Evolutionary conservation across 2,113 vertebrate genomes (phyloP).

Genomic region (Pelvicachromis taeniatus): DNA sequence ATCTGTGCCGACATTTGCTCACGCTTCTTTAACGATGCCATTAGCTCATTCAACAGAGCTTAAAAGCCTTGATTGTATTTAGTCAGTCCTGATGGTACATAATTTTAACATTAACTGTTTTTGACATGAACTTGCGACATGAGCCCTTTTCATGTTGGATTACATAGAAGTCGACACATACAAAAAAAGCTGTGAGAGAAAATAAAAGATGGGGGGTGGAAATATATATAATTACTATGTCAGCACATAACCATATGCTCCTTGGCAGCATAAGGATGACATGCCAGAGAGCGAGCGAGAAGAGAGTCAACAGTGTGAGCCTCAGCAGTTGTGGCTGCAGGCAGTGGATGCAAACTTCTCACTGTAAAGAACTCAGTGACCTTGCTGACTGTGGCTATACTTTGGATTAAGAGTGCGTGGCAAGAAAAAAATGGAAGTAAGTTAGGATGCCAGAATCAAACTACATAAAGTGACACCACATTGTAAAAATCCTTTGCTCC

Average conservation of each 20-base stretch:
- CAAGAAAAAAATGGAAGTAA: neutral
- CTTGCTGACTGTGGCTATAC: neutral
- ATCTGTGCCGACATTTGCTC: neutral
- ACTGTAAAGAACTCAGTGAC: conserved; percentile 6
- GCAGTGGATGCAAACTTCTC: conserved; percentile 21
- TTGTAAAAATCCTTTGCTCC: neutral
- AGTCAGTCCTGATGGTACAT: neutral
- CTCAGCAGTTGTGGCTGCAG: conserved; percentile 16
- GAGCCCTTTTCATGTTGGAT: neutral
- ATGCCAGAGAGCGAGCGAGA: neutral
- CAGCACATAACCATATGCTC: conserved; percentile 52
- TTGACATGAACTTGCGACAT: neutral
- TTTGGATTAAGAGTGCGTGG: neutral
- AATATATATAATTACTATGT: conserved; percentile 51
- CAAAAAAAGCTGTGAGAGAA: neutral
- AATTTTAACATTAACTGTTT: neutral
- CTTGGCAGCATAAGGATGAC: conserved; percentile 47
- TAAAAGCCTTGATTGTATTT: neutral
- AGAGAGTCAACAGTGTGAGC: neutral
- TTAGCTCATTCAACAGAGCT: neutral
- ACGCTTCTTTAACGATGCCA: neutral
- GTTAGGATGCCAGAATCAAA: neutral
- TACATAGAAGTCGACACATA: neutral
- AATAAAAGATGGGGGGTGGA: conserved; percentile 8
- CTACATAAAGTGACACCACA: neutral